Evolutionary conservation across 2,888 invertebrate genomes (phyloP), one percentile per base, ranked within the genome.

Genomic region (Hypsopygia costalis): DNA sequence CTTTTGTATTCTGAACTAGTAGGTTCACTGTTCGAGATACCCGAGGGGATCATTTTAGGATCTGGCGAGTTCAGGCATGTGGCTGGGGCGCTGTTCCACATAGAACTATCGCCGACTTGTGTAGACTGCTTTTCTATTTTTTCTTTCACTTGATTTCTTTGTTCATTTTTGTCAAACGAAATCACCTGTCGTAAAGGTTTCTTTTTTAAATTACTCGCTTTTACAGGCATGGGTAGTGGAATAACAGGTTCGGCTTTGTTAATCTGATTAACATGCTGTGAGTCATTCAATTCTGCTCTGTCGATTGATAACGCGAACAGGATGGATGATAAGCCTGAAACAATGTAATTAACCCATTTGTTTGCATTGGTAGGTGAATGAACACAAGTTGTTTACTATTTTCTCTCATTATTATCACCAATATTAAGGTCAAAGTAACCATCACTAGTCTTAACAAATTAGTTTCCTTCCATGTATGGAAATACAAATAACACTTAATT

Each of bases 291-390:
- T 69, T 96, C 95, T 20, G 93, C 90, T 76, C 95, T 95, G 85
- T 98, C 97, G 46, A 98, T 95, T 64, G 93, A 94, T 69, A 98
- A 92, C 11, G 98, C 98, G 88, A 98, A 98, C 51, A 98, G 89
- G 66, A 98, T 94, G 38, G 96, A 93, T 52, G 94, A 94, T 69
- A 98, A 91, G 51, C 95, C 96, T 95, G 68, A 50, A 86, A 87
- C 52, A 64, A 49, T 39, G 27, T 44, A 51, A 40, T 42, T 10
- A 40, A 45, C 29, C 4, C 10, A n/a, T 3, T 7, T 42, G 11
- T 16, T 27, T 25, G n/a, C 21, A 5, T 33, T 25, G 20, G 36
- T 49, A 39, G 36, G 43, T 47, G 25, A 37, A 46, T 36, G 40
- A 46, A 47, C 39, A 20, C 11, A 11, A 1, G 6, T 32, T 30